A percentile compares a stretch with the other conserved stretches of the same genome.
Conservation (phyloP, 2,113 vertebrate species). For the Thamnophis sirtalis region DNA sequence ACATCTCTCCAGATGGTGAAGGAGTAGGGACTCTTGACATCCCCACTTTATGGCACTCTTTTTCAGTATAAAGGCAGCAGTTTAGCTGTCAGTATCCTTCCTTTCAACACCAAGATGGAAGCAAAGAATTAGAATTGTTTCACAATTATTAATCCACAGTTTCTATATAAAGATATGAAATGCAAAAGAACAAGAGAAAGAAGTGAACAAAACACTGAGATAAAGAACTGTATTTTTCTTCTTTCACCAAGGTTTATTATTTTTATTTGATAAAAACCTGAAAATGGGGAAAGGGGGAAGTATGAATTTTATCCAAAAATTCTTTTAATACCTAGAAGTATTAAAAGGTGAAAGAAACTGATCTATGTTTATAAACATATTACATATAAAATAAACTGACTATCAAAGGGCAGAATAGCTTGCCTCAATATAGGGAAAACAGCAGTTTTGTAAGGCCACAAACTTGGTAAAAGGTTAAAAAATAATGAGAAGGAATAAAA, state of each 20-base stretch:
- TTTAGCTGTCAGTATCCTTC: conserved; percentile 61
- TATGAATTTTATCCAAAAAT: not conserved
- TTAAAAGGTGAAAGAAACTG: not conserved
- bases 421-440: not conserved
- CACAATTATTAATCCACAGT: not conserved
- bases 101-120: conserved; percentile 45
- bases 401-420: not conserved
- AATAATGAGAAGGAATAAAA: not conserved
- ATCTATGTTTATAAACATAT: not conserved
- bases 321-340: not conserved
- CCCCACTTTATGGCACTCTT: conserved; percentile 66
- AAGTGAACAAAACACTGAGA: not conserved
- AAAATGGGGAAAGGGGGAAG: not conserved
- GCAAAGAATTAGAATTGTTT: not conserved
- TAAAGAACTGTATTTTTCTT: not conserved
- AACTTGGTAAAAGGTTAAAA: not conserved
- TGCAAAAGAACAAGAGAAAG: not conserved
- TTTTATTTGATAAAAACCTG: not conserved
- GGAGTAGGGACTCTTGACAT: conserved; percentile 94
- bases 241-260: not conserved
- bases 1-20: conserved; percentile 93
- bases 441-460: not conserved
- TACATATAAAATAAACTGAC: not conserved
- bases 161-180: not conserved
- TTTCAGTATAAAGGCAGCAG: conserved; percentile 60